These are phyloP conservation scores for Phortica okadai DNA, from an alignment of 2,888 invertebrate genomes.

Conservation along the genomic window DNA sequence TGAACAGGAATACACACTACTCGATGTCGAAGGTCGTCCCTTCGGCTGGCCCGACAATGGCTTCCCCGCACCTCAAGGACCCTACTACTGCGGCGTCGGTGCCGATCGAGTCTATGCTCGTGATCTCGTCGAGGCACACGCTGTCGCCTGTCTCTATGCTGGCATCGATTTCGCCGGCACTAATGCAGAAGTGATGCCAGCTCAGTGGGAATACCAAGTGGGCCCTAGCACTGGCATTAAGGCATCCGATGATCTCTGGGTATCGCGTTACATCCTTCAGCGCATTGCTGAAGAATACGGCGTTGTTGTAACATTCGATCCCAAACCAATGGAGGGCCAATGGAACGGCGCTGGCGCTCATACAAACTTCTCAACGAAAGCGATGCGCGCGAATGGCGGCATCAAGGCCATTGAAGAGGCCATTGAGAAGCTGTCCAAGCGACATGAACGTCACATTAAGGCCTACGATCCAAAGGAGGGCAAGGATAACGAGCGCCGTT, in stretches of 20 bases:
- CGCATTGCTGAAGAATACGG: conserved; percentile 81
- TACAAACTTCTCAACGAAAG: conserved; percentile 91
- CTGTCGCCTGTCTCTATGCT: conserved; percentile 83
- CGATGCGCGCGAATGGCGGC: conserved; percentile 86
- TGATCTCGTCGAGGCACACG: conserved; percentile 89
- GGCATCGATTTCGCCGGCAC: conserved; percentile 87
- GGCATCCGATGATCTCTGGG: conserved; percentile 81
- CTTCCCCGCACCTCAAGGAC: conserved; percentile 84
- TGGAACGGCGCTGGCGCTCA: conserved; percentile 98
- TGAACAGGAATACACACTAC: conserved; percentile 81
- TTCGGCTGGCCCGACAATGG: conserved; percentile 84
- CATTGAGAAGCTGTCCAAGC: conserved; percentile 84
- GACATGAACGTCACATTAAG: conserved; percentile 85
- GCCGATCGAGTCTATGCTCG: conserved; percentile 86
- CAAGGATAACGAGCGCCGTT: conserved; percentile 85
- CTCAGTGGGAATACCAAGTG: conserved; percentile 85
- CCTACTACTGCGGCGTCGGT: conserved; percentile 91
- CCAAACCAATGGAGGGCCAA: conserved; percentile 82
- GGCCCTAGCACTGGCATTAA: conserved; percentile 81
- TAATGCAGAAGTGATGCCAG: conserved; percentile 90
- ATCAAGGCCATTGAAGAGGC: conserved; percentile 84
- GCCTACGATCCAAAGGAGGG: conserved; percentile 88
- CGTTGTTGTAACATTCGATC: conserved; percentile 79
- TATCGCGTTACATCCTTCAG: conserved; percentile 79
- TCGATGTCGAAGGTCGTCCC: conserved; percentile 80